Evolutionary conservation across 2,797 vertebrate species (phyloP).

Genomic region (Rhinatrema bivittatum): DNA sequence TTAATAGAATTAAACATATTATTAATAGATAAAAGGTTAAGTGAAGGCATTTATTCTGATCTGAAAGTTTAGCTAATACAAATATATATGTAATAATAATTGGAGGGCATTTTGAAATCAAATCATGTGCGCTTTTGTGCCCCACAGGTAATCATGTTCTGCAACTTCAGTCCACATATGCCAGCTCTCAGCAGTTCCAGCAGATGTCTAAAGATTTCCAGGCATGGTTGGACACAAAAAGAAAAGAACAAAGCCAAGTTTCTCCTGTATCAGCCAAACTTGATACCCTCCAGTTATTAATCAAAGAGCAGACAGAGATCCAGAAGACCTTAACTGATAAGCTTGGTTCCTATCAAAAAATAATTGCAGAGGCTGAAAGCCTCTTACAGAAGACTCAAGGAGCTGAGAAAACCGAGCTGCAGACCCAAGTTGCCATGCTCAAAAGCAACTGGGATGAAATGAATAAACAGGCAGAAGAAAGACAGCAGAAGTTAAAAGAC

Average conservation of each 20-base stretch:
- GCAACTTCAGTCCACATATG: constrained; percentile 81
- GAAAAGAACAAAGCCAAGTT: constrained; percentile 64
- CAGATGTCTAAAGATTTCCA: constrained; percentile 89
- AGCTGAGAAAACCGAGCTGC: constrained; percentile 75
- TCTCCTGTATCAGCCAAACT: constrained; percentile 67
- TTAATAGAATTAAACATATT: too few relatives aligned
- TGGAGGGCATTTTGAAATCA: too few relatives aligned
- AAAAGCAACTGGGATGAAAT: constrained; percentile 80
- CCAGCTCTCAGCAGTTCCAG: constrained; percentile 90
- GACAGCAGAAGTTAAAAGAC: constrained; percentile 65
- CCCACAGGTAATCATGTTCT: constrained; percentile 72
- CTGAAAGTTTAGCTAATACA: too few relatives aligned
- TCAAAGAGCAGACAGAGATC: constrained; percentile 71
- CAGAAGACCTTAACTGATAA: constrained; percentile 59
- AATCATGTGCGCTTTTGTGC: too few relatives aligned
- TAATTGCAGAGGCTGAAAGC: constrained; percentile 76
- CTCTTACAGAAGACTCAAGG: constrained; percentile 82
- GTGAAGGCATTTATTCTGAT: too few relatives aligned
- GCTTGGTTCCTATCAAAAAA: constrained; percentile 65
- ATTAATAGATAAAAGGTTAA: too few relatives aligned
- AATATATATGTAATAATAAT: too few relatives aligned
- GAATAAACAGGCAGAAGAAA: constrained; percentile 66
- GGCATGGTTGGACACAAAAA: constrained; percentile 75
- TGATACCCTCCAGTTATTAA: constrained; percentile 59
- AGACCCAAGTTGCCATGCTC: constrained; percentile 74